phyloP scores from a whole-genome alignment of 2,888 invertebrate genomes.

The Eristalis pertinax region DNA sequence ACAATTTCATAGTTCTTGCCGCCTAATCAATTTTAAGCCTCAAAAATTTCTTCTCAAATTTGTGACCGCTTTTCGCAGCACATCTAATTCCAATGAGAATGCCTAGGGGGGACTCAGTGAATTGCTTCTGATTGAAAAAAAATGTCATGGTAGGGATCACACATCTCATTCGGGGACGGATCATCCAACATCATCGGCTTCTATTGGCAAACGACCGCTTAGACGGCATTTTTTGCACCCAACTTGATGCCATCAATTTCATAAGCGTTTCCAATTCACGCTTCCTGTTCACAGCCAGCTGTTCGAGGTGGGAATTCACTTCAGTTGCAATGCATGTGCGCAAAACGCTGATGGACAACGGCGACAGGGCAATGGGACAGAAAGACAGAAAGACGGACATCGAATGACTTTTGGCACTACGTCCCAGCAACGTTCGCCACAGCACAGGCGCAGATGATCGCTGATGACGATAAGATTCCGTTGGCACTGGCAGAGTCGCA shows the following conservation, averaged over 20 bases:
- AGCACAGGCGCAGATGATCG: slow-evolving; percentile 28
- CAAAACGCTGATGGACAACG: slow-evolving; percentile 26
- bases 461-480: slow-evolving; percentile 61
- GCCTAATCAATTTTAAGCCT: no score
- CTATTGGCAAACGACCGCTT: neutral
- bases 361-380: slow-evolving; percentile 18
- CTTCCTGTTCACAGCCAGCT: neutral
- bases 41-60: no score
- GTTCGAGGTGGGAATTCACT: neutral
- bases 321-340: neutral
- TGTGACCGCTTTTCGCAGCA: no score
- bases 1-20: no score
- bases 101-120: no score
- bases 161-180: neutral
- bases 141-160: neutral
- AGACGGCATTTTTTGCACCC: neutral
- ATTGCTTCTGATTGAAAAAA: neutral
- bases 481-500: slow-evolving; percentile 21
- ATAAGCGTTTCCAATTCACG: neutral
- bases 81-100: no score
- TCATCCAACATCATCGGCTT: neutral
- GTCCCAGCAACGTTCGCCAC: slow-evolving; percentile 38
- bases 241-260: neutral
- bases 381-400: slow-evolving; percentile 52
- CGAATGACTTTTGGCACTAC: slow-evolving; percentile 63